Base-by-base conservation (phyloP, 2,888 invertebrate genomes). In the Eilema caniola region DNA sequence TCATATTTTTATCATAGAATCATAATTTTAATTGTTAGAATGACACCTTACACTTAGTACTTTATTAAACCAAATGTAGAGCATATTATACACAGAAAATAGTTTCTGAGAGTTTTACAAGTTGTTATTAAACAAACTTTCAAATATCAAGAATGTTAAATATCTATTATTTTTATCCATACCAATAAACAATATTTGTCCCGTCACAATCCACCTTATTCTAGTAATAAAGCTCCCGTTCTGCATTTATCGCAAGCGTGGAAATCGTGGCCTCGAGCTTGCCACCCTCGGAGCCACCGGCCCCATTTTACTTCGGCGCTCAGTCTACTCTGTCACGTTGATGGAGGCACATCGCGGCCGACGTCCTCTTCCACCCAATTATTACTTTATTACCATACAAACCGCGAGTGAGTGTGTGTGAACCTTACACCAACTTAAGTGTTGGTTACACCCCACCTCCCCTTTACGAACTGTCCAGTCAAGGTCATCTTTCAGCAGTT, bases 371-470 rank as follows among this genome's bases (percentile, higher is more conserved):
- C 78, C 78, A 73, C 71, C 78, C 76, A 81, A 86, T 83, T 74
- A 79, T 74, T 84, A 85, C 83, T 85, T 82, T 85, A 84, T 77
- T 85, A 85, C 83, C 83, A 85, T 86, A 86, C 80, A 88, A 86
- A 88, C 85, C 90, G 91, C 89, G 92, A 88, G 93, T 90, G 90
- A 88, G 90, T 91, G 91, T 89, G 89, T 90, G 91, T 89, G 89
- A 88, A 89, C 88, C 86, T 72, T 82, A 85, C 84, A 85, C 78
- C 80, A 86, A 87, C 88, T 85, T 83, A 85, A 87, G 89, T 90
- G 88, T 83, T 83, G 78, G 81, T 87, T 86, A 83, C 82, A 85
- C 83, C 81, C 80, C 83, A 81, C 78, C 84, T 79, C 77, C 83
- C 78, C 75, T 74, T 76, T 73, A 83, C 85, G 86, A 85, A 85